These are phyloP conservation scores for Yponomeuta sedellus DNA, from an alignment of 2,888 invertebrate genomes.

Conservation along the genomic window DNA sequence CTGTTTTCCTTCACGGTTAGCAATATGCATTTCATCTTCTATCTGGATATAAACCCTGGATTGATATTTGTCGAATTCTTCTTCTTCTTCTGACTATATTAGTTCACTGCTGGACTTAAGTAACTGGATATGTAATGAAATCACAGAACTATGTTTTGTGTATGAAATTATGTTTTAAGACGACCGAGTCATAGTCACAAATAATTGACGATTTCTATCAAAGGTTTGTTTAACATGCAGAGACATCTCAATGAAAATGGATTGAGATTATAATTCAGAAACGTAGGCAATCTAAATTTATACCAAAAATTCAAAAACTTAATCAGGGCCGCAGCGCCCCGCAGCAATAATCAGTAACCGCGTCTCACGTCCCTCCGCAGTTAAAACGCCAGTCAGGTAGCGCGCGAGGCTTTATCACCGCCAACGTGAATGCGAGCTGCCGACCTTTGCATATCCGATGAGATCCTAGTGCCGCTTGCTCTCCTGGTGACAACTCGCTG, in stretches of 20 bases:
- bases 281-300: background rate
- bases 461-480: background rate
- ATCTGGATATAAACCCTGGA: no score
- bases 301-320: background rate
- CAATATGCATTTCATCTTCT: no score
- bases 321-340: background rate
- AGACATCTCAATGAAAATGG: no score
- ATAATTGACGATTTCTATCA: background rate
- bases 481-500: background rate
- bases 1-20: no score
- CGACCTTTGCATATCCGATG: slow-evolving; percentile 1
- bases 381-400: background rate
- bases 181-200: no score
- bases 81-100: no score
- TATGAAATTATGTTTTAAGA: no score
- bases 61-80: no score
- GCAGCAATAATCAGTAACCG: background rate
- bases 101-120: no score
- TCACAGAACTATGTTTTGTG: no score
- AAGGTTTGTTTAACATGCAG: no score
- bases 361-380: background rate
- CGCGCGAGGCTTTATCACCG: slow-evolving; percentile 5
- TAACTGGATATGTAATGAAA: no score
- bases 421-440: background rate
- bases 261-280: background rate